A percentile compares a stretch with the other conserved stretches of the same genome.
Conservation (phyloP, 92 coral and sea anemone species). For the Epizoanthus fatuus region DNA sequence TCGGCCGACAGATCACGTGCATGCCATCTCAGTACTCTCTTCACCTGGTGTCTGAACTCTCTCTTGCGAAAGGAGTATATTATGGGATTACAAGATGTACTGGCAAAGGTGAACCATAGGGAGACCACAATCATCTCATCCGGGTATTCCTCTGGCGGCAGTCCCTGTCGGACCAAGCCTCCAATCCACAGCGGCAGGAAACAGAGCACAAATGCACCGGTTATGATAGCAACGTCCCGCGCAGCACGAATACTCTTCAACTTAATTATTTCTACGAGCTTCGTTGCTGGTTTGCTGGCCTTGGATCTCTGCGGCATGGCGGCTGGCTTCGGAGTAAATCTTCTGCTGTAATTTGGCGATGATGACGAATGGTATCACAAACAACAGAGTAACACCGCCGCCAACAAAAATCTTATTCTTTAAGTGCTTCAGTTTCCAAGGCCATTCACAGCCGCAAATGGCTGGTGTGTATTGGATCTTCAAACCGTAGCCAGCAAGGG, state of each 20-base stretch:
- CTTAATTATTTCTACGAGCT: background rate
- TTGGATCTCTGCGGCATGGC: background rate
- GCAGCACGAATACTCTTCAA: background rate
- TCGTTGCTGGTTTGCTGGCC: background rate
- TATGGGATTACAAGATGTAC: slow-evolving; percentile 2
- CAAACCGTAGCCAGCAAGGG: background rate
- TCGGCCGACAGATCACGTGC: background rate
- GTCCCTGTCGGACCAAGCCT: background rate
- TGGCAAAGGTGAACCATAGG: slow-evolving; percentile 10
- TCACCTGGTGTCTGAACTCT: background rate
- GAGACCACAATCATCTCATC: slow-evolving; percentile 15
- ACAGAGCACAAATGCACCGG: background rate
- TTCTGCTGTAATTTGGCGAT: background rate
- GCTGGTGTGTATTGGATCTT: slow-evolving; percentile 8
- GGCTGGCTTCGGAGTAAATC: background rate
- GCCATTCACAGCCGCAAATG: slow-evolving; percentile 14
- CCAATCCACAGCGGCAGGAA: slow-evolving; percentile 22
- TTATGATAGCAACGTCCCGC: slow-evolving; percentile 4
- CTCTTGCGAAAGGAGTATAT: slow-evolving; percentile 22
- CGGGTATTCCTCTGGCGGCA: slow-evolving; percentile 6
- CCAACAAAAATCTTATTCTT: background rate
- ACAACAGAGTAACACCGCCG: background rate
- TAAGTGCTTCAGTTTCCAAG: background rate
- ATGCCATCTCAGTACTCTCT: background rate
- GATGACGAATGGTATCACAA: background rate